Evolutionary conservation across 2,888 invertebrate species (phyloP).

Genomic region (Hybos culiciformis): DNA sequence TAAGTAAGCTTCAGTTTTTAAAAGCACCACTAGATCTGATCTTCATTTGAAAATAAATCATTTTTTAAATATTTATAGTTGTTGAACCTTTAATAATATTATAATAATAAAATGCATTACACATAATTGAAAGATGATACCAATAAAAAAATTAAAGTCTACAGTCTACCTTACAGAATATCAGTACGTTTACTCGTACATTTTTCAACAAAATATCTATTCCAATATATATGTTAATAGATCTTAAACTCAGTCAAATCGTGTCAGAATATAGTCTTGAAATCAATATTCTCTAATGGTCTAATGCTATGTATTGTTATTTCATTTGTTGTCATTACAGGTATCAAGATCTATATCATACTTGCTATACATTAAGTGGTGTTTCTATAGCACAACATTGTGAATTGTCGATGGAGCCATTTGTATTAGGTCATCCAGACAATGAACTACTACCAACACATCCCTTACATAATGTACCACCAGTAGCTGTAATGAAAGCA

Average conservation of each 20-base stretch:
- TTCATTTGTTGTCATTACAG: slow-evolving; percentile 36
- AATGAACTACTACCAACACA: slow-evolving; percentile 66
- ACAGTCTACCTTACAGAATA: too few relatives aligned
- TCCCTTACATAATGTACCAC: slow-evolving; percentile 70
- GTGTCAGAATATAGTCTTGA: too few relatives aligned
- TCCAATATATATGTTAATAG: too few relatives aligned
- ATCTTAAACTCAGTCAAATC: too few relatives aligned
- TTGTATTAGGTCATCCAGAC: slow-evolving; percentile 47
- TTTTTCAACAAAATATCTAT: not conserved
- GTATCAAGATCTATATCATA: slow-evolving; percentile 86
- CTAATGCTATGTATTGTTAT: not conserved
- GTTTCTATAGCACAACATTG: slow-evolving; percentile 81
- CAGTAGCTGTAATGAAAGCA: slow-evolving; percentile 44
- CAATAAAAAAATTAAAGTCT: too few relatives aligned
- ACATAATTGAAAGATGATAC: too few relatives aligned
- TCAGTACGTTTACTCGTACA: too few relatives aligned
- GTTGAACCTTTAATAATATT: too few relatives aligned
- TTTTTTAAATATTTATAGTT: not conserved
- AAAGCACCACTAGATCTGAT: not conserved
- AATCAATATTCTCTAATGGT: too few relatives aligned
- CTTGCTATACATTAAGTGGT: slow-evolving; percentile 92
- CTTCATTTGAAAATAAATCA: not conserved
- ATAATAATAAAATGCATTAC: too few relatives aligned
- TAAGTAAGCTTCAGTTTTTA: slow-evolving; percentile 34
- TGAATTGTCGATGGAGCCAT: slow-evolving; percentile 35